phyloP scores from a whole-genome alignment of 2,797 vertebrate species.

The Cossypha dichroa region DNA sequence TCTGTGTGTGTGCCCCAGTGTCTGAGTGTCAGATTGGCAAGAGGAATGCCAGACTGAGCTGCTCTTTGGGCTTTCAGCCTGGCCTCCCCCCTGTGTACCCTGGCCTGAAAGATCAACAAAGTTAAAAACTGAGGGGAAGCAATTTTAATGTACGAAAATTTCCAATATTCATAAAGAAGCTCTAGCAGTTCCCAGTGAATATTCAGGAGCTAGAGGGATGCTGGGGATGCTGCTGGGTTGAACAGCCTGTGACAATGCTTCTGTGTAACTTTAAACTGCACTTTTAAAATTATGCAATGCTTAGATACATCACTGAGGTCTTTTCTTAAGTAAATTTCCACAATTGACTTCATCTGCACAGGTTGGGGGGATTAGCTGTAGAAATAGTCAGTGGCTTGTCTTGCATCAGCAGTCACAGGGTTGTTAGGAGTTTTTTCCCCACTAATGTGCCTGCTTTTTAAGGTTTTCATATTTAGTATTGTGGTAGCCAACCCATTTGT shows the following conservation, averaged over 20 bases:
- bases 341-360: not conserved
- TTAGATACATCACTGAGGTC: not conserved
- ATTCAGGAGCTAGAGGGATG: not conserved
- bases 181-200: not conserved
- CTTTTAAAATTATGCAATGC: not conserved
- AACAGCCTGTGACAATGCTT: not conserved
- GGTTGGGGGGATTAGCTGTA: not conserved
- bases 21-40: not conserved
- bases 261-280: not conserved
- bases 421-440: not conserved
- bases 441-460: not conserved
- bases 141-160: not conserved
- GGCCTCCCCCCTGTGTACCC: accelerated
- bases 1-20: not conserved
- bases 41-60: not conserved
- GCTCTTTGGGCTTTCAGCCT: not conserved
- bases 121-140: not conserved
- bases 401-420: not conserved
- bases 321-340: not conserved
- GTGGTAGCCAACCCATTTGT: not conserved
- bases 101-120: not conserved
- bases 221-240: not conserved
- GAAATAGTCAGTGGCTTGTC: not conserved
- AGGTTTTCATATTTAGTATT: not conserved
- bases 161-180: not conserved